Conservation (phyloP, 2,888 invertebrate species). For the Syrphus vitripennis region DNA sequence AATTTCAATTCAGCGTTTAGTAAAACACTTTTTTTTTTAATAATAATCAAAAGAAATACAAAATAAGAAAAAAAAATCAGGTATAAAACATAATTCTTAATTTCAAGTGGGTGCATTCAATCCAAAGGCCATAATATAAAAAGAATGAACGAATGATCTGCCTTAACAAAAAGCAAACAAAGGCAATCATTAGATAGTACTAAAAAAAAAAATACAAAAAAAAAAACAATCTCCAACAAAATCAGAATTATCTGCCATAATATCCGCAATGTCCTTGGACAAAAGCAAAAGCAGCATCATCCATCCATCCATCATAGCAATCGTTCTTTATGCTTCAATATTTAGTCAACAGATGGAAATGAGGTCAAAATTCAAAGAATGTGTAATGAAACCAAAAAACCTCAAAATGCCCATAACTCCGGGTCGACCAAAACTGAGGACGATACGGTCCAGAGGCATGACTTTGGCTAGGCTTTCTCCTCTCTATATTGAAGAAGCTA, state of each 20-base stretch:
- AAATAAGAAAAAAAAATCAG: no score
- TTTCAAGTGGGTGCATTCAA: slow-evolving; percentile 30
- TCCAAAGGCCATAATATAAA: not conserved
- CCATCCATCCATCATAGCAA: not conserved
- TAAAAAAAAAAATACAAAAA: no score
- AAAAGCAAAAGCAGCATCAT: not conserved
- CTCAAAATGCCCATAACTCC: slow-evolving; percentile 15
- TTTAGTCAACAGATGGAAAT: slow-evolving; percentile 41
- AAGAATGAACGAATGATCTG: not conserved
- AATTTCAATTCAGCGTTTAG: slow-evolving; percentile 23
- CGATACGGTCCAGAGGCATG: not conserved
- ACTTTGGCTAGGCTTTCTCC: not conserved
- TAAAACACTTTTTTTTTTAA: not conserved
- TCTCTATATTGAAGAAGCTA: no score
- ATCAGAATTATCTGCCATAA: slow-evolving; percentile 34
- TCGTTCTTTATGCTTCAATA: slow-evolving; percentile 29
- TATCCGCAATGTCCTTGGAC: slow-evolving; percentile 22
- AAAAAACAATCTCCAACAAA: slow-evolving; percentile 21
- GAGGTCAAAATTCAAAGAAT: slow-evolving; percentile 47
- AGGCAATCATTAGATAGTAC: slow-evolving; percentile 50
- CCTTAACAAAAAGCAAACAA: slow-evolving; percentile 38
- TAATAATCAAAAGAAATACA: not conserved
- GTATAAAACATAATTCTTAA: not conserved
- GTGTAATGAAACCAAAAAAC: slow-evolving; percentile 36
- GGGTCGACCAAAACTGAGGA: not conserved